Evolutionary conservation across 2,113 vertebrate genomes (phyloP), one percentile per base, ranked within the genome.

Genomic region (Triplophysa siluroides): DNA sequence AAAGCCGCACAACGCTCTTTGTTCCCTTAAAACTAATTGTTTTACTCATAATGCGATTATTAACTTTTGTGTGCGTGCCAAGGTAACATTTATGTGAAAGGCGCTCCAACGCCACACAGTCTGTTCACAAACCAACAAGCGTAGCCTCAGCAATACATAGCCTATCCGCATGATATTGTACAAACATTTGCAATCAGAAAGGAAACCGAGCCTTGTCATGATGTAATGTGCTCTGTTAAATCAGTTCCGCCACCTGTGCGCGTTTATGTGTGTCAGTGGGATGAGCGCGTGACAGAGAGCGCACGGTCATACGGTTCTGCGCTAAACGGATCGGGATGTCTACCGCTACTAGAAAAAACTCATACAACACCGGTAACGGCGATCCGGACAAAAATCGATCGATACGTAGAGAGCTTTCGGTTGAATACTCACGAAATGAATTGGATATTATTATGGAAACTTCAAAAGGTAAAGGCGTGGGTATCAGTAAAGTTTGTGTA

Each of bases 11-110:
- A 13, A 14, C 11, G 14, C 50, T 76, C 61, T 52, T 43, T 16
- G 33, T 7, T 38, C 33, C 33, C 41, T 81, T 78, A 24, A 69
- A 74, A 78, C 4, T 23, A 10, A 70, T 60, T 88, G 81, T 90
- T 89, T n/a, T 91, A 83, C 80, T 85, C 66, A 84, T 63, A 85
- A 80, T 86, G 60, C 76, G 85, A 92, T 88, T 76, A 91, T 90
- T 90, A 91, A 92, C 88, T 38, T 52, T 50, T 76, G 65, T 29
- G 16, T 71, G 69, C 73, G 60, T 54, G 62, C 65, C 65, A 80
- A 79, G 67, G 78, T 76, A 68, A 78, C n/a, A 45, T 75, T 38
- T 73, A 14, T 26, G 63, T 45, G 24, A 26, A 50, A 8, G 13
- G 3, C 56, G 60, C 52, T 50, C 54, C 38, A 18, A 38, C 43